Conservation (phyloP, 2,113 vertebrate genomes). For the Cryptomyrus ogoouensis region DNA sequence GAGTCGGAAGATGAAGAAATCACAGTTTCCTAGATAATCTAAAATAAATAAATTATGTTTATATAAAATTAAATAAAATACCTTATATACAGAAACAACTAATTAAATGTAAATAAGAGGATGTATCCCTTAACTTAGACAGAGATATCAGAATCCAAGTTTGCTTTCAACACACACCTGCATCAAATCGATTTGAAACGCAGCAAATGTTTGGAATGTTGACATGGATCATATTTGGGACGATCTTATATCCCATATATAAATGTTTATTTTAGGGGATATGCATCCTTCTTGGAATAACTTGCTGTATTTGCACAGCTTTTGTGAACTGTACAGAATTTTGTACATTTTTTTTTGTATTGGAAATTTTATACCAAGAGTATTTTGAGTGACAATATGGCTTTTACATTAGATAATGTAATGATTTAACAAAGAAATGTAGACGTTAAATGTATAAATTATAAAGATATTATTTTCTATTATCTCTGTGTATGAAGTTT, state of each 20-base stretch:
- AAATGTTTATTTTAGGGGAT: conserved; percentile 19
- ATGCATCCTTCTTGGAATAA: conserved; percentile 27
- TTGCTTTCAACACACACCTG: background rate
- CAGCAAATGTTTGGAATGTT: background rate
- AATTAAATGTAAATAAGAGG: conserved; percentile 34
- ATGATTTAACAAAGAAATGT: conserved; percentile 38
- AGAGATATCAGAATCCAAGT: background rate
- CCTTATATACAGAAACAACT: conserved; percentile 42
- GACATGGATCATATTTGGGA: background rate
- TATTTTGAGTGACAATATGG: conserved; percentile 29
- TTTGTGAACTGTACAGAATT: conserved; percentile 30
- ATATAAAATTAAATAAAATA: conserved; percentile 27
- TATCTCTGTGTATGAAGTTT: conserved; percentile 32
- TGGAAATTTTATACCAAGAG: conserved; percentile 37
- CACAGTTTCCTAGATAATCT: conserved; percentile 74
- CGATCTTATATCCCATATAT: background rate
- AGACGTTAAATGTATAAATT: conserved; percentile 49
- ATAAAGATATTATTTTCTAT: conserved; percentile 46
- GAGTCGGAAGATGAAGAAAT: conserved; percentile 87
- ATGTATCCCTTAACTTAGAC: conserved; percentile 27
- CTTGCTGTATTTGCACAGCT: conserved; percentile 42
- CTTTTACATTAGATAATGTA: conserved; percentile 30
- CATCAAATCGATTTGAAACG: background rate
- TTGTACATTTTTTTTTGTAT: conserved; percentile 35
- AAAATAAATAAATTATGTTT: conserved; percentile 41